phyloP scores from a whole-genome alignment of 1,140 invertebrate species.

The Tetranychus cinnabarinus region DNA sequence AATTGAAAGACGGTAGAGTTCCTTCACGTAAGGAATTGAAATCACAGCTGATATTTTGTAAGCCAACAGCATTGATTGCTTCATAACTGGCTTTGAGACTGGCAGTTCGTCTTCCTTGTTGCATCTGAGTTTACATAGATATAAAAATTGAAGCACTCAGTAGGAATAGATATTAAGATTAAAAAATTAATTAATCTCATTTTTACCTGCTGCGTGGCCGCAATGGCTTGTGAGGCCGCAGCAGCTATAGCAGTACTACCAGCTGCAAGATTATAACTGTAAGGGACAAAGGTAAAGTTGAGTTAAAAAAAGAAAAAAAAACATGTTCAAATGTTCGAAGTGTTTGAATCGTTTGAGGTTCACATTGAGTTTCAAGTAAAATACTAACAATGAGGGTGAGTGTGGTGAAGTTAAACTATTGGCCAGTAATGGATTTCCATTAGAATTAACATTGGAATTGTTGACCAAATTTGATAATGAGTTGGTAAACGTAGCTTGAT shows the following conservation, averaged over 20 bases:
- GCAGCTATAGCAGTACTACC: slow-evolving; percentile 47
- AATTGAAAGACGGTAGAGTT: background rate
- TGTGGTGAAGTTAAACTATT: background rate
- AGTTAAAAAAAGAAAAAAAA: background rate
- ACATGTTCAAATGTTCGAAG: background rate
- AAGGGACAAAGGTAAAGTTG: background rate
- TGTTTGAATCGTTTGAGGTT: background rate
- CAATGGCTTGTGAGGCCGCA: slow-evolving; percentile 83
- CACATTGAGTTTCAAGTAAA: background rate
- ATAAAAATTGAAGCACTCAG: background rate
- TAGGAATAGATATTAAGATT: background rate
- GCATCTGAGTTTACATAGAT: slow-evolving; percentile 35
- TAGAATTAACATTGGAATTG: background rate
- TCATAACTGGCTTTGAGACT: slow-evolving; percentile 84
- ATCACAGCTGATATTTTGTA: background rate
- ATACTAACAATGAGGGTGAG: background rate
- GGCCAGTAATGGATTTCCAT: background rate
- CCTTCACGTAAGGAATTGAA: slow-evolving; percentile 1
- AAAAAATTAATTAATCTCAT: background rate
- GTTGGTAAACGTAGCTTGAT: background rate
- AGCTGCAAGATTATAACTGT: background rate
- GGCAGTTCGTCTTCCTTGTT: slow-evolving; percentile 71
- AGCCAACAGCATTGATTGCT: slow-evolving; percentile 31
- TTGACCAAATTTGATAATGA: background rate
- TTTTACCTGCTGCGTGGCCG: slow-evolving; percentile 65